Conservation (phyloP, 2,888 invertebrate species). For the Mycogona germanica region DNA sequence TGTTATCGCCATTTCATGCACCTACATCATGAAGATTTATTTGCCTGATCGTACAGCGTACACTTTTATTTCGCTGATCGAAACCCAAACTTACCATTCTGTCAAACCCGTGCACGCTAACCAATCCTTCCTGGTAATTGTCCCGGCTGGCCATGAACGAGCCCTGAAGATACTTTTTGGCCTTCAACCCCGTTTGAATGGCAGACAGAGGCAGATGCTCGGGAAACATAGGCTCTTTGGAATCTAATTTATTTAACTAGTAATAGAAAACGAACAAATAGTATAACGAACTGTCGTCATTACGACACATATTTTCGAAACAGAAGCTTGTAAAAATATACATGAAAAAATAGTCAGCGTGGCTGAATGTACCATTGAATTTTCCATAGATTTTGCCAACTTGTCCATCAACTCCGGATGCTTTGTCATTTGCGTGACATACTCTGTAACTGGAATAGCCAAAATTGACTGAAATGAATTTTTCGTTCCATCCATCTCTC, state of each 20-base stretch:
- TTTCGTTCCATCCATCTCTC: neutral
- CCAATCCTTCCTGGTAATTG: constrained; percentile 86
- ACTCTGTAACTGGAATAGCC: constrained; percentile 50
- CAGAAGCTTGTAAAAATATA: no score
- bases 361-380: constrained; percentile 16
- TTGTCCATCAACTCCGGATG: constrained; percentile 65
- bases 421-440: constrained; percentile 57
- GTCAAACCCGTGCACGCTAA: constrained; percentile 64
- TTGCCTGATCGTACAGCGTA: no score
- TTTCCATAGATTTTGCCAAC: constrained; percentile 36
- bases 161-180: constrained; percentile 60
- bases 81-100: constrained; percentile 58
- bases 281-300: no score
- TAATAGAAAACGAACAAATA: neutral
- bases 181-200: constrained; percentile 65
- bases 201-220: constrained; percentile 67
- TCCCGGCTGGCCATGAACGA: constrained; percentile 64
- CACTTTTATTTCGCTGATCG: no score
- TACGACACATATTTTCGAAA: no score
- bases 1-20: no score
- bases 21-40: no score
- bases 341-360: no score
- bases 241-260: neutral
- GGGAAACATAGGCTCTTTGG: constrained; percentile 44
- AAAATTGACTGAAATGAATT: constrained; percentile 2